These are phyloP conservation scores for Dreissena rostriformis DNA, from an alignment of 1,140 invertebrate genomes.

Conservation along the genomic window DNA sequence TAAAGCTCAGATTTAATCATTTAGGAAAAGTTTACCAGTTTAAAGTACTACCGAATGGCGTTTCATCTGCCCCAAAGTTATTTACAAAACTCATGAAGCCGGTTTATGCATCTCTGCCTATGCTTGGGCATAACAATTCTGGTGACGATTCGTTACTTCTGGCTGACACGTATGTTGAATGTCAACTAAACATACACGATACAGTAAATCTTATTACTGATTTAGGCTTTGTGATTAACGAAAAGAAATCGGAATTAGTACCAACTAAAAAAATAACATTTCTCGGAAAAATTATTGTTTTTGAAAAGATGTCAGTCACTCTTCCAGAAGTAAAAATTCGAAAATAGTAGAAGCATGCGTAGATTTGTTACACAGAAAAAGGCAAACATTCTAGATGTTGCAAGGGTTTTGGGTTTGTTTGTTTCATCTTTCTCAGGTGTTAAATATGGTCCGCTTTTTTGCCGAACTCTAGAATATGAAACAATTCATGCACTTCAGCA, in stretches of 20 bases:
- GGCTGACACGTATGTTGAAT: conserved; percentile 42
- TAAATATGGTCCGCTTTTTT: conserved; percentile 28
- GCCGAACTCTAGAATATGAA: conserved; percentile 16
- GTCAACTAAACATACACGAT: conserved; percentile 49
- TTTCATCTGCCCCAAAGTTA: conserved; percentile 19
- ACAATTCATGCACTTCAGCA: conserved; percentile 1
- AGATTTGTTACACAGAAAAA: neutral
- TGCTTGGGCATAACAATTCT: conserved; percentile 40
- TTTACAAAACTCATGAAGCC: conserved; percentile 38
- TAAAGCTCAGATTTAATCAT: conserved; percentile 21
- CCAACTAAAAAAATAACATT: conserved; percentile 44
- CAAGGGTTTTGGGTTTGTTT: conserved; percentile 3
- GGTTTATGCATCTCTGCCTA: conserved; percentile 46
- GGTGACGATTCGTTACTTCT: conserved; percentile 24
- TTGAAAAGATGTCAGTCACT: conserved; percentile 37
- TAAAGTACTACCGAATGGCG: conserved; percentile 11
- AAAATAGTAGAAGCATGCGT: conserved; percentile 23
- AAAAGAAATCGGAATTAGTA: conserved; percentile 52
- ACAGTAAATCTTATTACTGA: conserved; percentile 19
- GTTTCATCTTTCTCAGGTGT: conserved; percentile 29
- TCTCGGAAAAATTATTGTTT: conserved; percentile 58
- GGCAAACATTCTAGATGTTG: conserved; percentile 19
- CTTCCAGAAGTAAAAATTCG: conserved; percentile 39
- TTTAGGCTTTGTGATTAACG: conserved; percentile 55
- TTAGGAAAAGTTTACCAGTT: conserved; percentile 44